phyloP scores from a whole-genome alignment of 2,113 vertebrate genomes.

The Potamarius usumacintae region DNA sequence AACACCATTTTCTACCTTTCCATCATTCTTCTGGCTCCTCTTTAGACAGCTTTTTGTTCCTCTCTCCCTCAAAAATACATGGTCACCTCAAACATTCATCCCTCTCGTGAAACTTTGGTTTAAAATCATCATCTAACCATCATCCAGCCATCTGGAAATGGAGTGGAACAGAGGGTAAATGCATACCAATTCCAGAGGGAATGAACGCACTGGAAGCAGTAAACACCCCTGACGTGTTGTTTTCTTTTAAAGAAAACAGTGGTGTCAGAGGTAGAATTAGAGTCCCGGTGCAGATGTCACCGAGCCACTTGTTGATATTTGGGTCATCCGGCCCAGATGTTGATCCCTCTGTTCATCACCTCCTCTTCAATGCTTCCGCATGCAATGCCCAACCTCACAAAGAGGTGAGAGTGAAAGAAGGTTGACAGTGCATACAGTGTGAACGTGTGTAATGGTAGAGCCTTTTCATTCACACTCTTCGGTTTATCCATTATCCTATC shows the following conservation, averaged over 20 bases:
- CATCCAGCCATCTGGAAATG: slow-evolving; percentile 56
- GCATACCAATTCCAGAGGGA: slow-evolving; percentile 41
- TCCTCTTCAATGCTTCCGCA: slow-evolving; percentile 54
- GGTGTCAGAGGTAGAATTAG: slow-evolving; percentile 53
- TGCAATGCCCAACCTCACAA: slow-evolving; percentile 41
- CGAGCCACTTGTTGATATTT: slow-evolving; percentile 50
- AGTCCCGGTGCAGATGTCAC: slow-evolving; percentile 53
- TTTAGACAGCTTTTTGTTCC: slow-evolving; percentile 40
- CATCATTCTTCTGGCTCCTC: slow-evolving; percentile 31
- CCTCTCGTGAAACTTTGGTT: neutral
- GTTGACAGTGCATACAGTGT: slow-evolving; percentile 51
- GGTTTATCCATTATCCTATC: neutral
- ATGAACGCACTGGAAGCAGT: slow-evolving; percentile 10
- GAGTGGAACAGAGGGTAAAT: slow-evolving; percentile 58
- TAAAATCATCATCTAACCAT: slow-evolving; percentile 4
- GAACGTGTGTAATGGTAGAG: neutral
- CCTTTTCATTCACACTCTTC: neutral
- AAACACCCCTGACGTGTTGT: slow-evolving; percentile 30
- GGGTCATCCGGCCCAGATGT: slow-evolving; percentile 59
- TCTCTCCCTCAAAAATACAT: slow-evolving; percentile 28
- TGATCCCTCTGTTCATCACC: slow-evolving; percentile 65
- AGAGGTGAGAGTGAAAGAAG: slow-evolving; percentile 54
- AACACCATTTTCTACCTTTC: slow-evolving; percentile 39
- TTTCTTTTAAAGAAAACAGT: slow-evolving; percentile 54
- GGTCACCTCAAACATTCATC: neutral